Evolutionary conservation across 2,888 invertebrate species (phyloP).

Genomic region (Neoscelio sp.): DNA sequence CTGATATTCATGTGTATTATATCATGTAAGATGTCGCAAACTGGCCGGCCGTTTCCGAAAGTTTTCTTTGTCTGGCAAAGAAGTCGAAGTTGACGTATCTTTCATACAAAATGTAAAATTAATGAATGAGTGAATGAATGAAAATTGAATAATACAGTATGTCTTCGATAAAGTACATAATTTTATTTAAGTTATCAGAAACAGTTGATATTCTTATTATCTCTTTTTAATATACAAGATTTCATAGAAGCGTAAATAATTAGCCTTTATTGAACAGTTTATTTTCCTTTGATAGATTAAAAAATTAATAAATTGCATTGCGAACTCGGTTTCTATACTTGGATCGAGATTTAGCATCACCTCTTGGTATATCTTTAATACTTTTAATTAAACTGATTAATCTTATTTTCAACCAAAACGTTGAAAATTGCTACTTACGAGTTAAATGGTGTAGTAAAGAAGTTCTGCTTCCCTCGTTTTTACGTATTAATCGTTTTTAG

Average conservation of each 20-base stretch:
- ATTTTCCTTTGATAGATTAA: not conserved
- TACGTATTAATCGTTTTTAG: constrained; percentile 18
- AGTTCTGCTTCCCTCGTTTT: constrained; percentile 14
- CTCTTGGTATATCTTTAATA: constrained; percentile 39
- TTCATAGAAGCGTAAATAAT: no score
- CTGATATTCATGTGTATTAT: constrained; percentile 9
- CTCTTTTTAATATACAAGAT: no score
- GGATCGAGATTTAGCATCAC: constrained; percentile 12
- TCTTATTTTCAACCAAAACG: constrained; percentile 37
- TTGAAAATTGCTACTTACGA: constrained; percentile 20
- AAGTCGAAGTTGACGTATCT: constrained; percentile 1
- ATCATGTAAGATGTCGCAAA: not conserved
- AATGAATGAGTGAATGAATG: no score
- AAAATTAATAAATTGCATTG: constrained; percentile 31
- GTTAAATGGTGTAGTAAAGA: constrained; percentile 11
- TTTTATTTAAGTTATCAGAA: no score
- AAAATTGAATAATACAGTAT: no score
- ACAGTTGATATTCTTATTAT: no score
- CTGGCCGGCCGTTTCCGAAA: not conserved
- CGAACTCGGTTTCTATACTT: constrained; percentile 13
- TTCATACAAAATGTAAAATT: no score
- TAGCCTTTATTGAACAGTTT: not conserved
- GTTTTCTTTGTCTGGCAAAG: not conserved
- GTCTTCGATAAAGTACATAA: no score
- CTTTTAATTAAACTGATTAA: constrained; percentile 53